Evolutionary conservation across 2,888 invertebrate species (phyloP), one percentile per base, ranked within the genome.

Genomic region (Mimachlamys varia): DNA sequence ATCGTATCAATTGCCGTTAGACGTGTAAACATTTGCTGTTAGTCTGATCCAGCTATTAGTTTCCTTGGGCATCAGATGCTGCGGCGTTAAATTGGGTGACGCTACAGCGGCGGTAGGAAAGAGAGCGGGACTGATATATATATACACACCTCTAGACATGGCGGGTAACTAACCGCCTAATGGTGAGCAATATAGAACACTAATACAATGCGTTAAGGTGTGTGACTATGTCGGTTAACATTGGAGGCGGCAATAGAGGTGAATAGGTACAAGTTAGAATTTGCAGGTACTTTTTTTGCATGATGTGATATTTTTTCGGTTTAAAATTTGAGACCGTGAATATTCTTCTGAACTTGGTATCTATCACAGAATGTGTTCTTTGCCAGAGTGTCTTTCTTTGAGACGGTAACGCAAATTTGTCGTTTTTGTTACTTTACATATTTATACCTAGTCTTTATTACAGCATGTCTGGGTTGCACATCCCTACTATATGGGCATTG

Each of bases 1-100:
- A 76, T 76, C 76, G 76, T 33, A 76, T 76, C 19, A 76, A 76
- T 12, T 76, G 76, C 33, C 33, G 76, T 33, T 76, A 76, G 76
- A 76, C 76, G 76, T 76, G 76, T 33, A 27, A 76, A 33, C 33
- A 12, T 33, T 12, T 76, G 76, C 10, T 33, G 33, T 76, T 76
- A 33, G 33, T 76, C 33, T 76, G 33, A 12, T 27, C 76, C 27
- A 33, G 27, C 13, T 76, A 76, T 76, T 76, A 27, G 33, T 76
- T 76, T 76, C 12, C 76, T 5, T 10, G 13, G n/a, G 76, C 76
- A 27, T 33, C 13, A 33, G 33, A 33, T 76, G 19, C 27, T 33
- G 7, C 2, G 17, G 76, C 76, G 76, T 15, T 76, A 19, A 76
- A 33, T 76, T 76, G 76, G 33, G 27, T 22, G 76, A 76, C 13